Evolutionary conservation across 2,888 invertebrate species (phyloP).

Genomic region (Frankliniella intonsa): DNA sequence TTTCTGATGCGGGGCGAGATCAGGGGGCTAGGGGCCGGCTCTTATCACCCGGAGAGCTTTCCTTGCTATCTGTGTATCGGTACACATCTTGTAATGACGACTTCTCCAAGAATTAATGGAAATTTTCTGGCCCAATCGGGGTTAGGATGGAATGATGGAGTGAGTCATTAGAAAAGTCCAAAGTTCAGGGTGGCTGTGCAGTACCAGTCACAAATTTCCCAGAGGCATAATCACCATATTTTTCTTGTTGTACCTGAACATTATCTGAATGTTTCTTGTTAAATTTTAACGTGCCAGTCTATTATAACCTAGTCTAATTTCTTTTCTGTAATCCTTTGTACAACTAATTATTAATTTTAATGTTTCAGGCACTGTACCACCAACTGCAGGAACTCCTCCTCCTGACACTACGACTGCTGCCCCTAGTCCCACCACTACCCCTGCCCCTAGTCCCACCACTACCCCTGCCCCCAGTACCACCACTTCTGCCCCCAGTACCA

Average conservation of each 20-base stretch:
- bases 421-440: not conserved
- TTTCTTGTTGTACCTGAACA: not conserved
- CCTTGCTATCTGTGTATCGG: not conserved
- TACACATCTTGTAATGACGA: not conserved
- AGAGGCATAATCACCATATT: too few relatives aligned
- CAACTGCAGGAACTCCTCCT: not conserved
- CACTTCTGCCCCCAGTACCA: slow-evolving; percentile 28
- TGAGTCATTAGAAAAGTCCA: not conserved
- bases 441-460: slow-evolving; percentile 30
- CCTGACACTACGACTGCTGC: not conserved
- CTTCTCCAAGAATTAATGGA: not conserved
- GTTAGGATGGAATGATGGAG: not conserved
- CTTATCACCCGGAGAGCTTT: not conserved
- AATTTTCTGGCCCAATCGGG: not conserved
- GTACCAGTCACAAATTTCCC: too few relatives aligned
- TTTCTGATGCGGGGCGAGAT: not conserved
- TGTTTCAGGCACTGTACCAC: not conserved
- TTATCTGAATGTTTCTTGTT: not conserved
- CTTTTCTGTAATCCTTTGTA: not conserved
- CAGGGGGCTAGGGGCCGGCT: not conserved
- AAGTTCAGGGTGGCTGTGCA: not conserved
- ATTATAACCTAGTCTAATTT: not conserved
- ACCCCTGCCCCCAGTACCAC: slow-evolving; percentile 28
- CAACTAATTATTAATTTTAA: not conserved
- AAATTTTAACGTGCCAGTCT: not conserved